phyloP scores from a whole-genome alignment of 2,113 vertebrate species.

The Lampris megalopsis region DNA sequence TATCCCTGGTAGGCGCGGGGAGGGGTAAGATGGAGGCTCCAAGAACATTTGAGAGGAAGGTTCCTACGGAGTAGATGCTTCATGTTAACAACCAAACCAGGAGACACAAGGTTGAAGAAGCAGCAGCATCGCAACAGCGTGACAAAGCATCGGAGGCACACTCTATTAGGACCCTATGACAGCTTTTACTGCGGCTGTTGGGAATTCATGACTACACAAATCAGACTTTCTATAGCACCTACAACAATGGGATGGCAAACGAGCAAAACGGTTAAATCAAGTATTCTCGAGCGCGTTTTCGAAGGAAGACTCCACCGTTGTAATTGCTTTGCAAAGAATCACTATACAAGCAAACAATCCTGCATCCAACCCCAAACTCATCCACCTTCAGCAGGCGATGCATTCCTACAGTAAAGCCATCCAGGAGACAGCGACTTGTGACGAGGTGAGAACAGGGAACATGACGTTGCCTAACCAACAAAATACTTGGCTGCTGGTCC shows the following conservation, averaged over 20 bases:
- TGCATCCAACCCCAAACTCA: slow-evolving; percentile 19
- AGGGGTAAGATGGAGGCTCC: neutral
- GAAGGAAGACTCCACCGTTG: neutral
- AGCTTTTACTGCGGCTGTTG: slow-evolving; percentile 11
- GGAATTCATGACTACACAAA: neutral
- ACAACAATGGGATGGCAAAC: slow-evolving; percentile 5
- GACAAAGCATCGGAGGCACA: slow-evolving; percentile 21
- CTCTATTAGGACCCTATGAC: neutral
- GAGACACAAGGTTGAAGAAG: neutral
- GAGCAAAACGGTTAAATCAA: neutral
- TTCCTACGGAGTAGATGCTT: slow-evolving; percentile 22
- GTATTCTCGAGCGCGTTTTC: neutral
- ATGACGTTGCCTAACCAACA: slow-evolving; percentile 12
- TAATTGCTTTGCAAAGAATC: slow-evolving; percentile 7
- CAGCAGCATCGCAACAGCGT: slow-evolving; percentile 22
- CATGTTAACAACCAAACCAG: slow-evolving; percentile 21
- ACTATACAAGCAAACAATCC: slow-evolving; percentile 30
- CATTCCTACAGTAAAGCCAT: neutral
- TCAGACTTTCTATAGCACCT: neutral
- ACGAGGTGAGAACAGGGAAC: slow-evolving; percentile 32
- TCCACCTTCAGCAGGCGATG: slow-evolving; percentile 22
- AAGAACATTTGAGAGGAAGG: neutral
- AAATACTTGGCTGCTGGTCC: slow-evolving; percentile 19
- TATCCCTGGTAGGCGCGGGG: slow-evolving; percentile 26
- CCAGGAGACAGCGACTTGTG: slow-evolving; percentile 6